phyloP scores from a whole-genome alignment of 2,113 vertebrate genomes.

The Podarcis cretensis region DNA sequence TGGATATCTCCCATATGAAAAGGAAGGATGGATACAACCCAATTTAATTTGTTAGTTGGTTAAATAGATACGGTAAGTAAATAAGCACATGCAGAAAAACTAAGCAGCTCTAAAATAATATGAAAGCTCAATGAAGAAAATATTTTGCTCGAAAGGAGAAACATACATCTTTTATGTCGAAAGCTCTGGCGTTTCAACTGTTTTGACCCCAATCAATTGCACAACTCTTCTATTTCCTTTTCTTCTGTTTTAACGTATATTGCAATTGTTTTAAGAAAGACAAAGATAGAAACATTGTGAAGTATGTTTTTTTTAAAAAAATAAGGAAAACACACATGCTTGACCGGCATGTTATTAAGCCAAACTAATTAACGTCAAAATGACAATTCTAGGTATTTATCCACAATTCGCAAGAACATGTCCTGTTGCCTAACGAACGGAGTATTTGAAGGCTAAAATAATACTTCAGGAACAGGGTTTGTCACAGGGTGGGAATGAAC shows the following conservation, averaged over 20 bases:
- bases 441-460: conserved; percentile 34
- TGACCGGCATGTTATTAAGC: background rate
- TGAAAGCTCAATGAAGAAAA: conserved; percentile 19
- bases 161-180: background rate
- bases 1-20: background rate
- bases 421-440: conserved; percentile 4
- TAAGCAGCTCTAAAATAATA: background rate
- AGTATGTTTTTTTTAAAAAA: background rate
- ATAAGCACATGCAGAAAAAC: background rate
- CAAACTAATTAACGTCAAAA: conserved; percentile 4
- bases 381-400: conserved; percentile 48
- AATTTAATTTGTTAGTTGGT: too few relatives aligned
- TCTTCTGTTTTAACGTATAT: conserved; percentile 8
- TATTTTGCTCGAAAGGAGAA: conserved; percentile 8
- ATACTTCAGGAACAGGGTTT: conserved; percentile 40
- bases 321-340: background rate
- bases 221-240: conserved; percentile 44
- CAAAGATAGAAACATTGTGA: conserved; percentile 28
- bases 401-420: conserved; percentile 18
- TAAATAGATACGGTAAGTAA: background rate
- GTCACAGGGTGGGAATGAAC: conserved; percentile 41
- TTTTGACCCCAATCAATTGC: background rate
- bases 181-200: conserved; percentile 17
- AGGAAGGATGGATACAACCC: background rate
- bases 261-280: conserved; percentile 6